Evolutionary conservation across 2,888 invertebrate genomes (phyloP).

Genomic region (Xylocampa areola): DNA sequence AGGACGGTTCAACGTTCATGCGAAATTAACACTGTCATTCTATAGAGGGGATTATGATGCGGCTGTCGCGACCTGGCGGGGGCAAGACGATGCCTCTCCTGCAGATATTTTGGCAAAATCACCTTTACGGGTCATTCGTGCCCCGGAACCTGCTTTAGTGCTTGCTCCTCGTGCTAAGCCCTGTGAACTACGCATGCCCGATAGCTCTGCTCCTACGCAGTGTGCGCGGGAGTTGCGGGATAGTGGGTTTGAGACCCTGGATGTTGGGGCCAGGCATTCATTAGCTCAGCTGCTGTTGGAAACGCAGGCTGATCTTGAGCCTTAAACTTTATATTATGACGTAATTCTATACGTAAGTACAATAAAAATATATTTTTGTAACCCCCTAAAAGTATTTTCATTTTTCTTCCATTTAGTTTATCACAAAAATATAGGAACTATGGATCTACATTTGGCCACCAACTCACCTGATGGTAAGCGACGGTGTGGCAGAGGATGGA

Average conservation of each 20-base stretch:
- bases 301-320: constrained; percentile 61
- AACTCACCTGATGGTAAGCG: too few relatives aligned
- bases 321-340: not conserved
- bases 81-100: constrained; percentile 55
- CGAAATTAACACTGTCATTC: constrained; percentile 93
- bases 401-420: too few relatives aligned
- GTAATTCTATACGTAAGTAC: not conserved
- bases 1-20: constrained; percentile 71
- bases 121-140: not conserved
- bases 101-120: constrained; percentile 45
- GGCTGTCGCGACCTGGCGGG: constrained; percentile 66
- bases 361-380: constrained; percentile 17
- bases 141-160: constrained; percentile 79
- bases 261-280: constrained; percentile 69
- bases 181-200: too few relatives aligned
- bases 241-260: constrained; percentile 49
- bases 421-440: too few relatives aligned
- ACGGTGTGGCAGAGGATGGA: too few relatives aligned
- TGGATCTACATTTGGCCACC: too few relatives aligned
- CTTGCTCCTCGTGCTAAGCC: constrained; percentile 33
- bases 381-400: too few relatives aligned
- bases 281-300: constrained; percentile 65
- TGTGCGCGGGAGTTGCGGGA: constrained; percentile 14
- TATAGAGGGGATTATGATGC: constrained; percentile 94
- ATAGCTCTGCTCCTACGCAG: constrained; percentile 46